phyloP scores from a whole-genome alignment of 2,888 invertebrate genomes.

The Caenorhabditis uteleia region DNA sequence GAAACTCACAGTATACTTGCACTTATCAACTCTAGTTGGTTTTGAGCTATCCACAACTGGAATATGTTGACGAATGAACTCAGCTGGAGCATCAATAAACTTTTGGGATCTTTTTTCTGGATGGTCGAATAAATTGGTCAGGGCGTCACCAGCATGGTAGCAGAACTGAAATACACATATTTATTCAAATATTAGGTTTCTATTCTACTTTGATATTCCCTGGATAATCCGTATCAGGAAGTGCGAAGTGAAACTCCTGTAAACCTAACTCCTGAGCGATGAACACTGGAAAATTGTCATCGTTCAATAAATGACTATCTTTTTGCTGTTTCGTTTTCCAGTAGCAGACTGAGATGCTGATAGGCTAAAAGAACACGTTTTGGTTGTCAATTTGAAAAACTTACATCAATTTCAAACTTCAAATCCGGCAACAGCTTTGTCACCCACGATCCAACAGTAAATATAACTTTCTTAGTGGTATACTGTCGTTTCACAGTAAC shows the following conservation, averaged over 20 bases:
- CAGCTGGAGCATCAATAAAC: constrained; percentile 29
- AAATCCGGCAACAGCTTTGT: constrained; percentile 49
- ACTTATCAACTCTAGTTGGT: constrained; percentile 38
- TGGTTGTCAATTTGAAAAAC: background rate
- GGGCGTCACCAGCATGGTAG: constrained; percentile 32
- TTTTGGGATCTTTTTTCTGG: constrained; percentile 18
- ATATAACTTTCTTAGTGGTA: constrained; percentile 48
- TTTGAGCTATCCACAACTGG: constrained; percentile 32
- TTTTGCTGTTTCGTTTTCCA: constrained; percentile 34
- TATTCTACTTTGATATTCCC: constrained; percentile 37
- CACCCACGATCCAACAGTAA: constrained; percentile 65
- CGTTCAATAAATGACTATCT: constrained; percentile 14
- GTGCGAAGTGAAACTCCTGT: constrained; percentile 29
- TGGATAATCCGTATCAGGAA: constrained; percentile 42
- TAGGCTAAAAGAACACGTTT: constrained; percentile 22
- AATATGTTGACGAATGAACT: constrained; percentile 38
- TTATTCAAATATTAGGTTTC: background rate
- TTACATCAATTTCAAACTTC: constrained; percentile 45
- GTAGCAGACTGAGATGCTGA: constrained; percentile 41
- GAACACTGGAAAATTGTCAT: constrained; percentile 41
- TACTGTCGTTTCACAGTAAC: constrained; percentile 40
- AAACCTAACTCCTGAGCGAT: constrained; percentile 38
- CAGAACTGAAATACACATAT: constrained; percentile 27
- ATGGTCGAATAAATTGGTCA: constrained; percentile 13
- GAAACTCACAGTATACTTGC: constrained; percentile 51